phyloP scores from a whole-genome alignment of 2,113 vertebrate species.

The Nesoenas mayeri region DNA sequence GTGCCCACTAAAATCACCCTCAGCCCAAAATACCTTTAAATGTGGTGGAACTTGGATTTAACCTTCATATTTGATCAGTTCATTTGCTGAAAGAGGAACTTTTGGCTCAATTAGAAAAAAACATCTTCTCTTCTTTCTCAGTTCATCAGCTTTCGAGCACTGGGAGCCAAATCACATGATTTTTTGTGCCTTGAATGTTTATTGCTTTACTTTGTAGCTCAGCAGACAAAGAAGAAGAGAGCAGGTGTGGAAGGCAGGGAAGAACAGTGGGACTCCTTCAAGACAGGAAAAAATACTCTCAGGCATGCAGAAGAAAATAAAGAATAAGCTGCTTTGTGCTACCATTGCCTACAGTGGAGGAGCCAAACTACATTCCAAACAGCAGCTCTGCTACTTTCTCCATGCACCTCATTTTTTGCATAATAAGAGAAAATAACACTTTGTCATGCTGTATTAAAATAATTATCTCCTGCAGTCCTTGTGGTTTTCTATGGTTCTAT shows the following conservation, averaged over 20 bases:
- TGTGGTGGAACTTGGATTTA: not conserved
- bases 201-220: constrained; percentile 44
- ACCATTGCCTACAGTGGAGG: not conserved
- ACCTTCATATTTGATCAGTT: not conserved
- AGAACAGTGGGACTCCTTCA: constrained; percentile 61
- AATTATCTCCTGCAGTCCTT: not conserved
- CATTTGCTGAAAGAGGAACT: not conserved
- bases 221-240: constrained; percentile 46
- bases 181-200: constrained; percentile 45
- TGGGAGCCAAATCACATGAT: not conserved
- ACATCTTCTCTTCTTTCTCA: not conserved
- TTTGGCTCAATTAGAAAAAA: not conserved
- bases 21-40: not conserved
- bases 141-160: not conserved
- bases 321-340: constrained; percentile 11
- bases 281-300: constrained; percentile 45
- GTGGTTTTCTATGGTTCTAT: not conserved
- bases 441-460: constrained; percentile 24
- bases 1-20: not conserved
- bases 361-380: not conserved
- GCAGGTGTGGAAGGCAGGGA: constrained; percentile 63
- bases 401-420: not conserved
- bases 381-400: constrained; percentile 9
- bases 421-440: constrained; percentile 33
- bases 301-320: constrained; percentile 35